phyloP scores from a whole-genome alignment of 2,113 vertebrate species.

The Psittacara wagleri region DNA sequence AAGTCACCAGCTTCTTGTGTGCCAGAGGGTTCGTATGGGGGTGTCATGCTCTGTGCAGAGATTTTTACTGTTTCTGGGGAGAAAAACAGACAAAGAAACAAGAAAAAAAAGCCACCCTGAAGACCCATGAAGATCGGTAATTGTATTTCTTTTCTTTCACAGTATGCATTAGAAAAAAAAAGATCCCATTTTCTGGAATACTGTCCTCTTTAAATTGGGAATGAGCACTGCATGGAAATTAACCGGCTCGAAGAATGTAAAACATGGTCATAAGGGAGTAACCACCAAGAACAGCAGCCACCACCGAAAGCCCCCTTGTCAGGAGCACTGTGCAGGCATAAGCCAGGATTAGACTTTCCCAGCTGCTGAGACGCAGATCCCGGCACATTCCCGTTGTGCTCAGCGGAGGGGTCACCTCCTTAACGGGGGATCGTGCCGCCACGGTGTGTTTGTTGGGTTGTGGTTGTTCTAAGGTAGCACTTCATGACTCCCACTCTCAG shows the following conservation, averaged over 20 bases:
- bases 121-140: conserved; percentile 78
- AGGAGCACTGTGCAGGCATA: conserved; percentile 65
- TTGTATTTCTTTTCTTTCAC: conserved; percentile 85
- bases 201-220: conserved; percentile 82
- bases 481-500: conserved; percentile 25
- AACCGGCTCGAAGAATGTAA: conserved; percentile 80
- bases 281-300: conserved; percentile 75
- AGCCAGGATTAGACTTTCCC: conserved; percentile 63
- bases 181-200: conserved; percentile 82
- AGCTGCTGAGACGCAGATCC: not conserved
- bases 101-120: conserved; percentile 22
- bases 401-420: conserved; percentile 62
- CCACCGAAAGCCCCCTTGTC: conserved; percentile 66
- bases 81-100: conserved; percentile 37
- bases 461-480: conserved; percentile 13
- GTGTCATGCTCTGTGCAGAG: conserved; percentile 1
- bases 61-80: conserved; percentile 17
- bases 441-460: not conserved
- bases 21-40: not conserved
- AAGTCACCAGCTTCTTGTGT: not conserved
- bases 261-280: conserved; percentile 76
- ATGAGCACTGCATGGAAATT: conserved; percentile 82
- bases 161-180: conserved; percentile 88
- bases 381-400: conserved; percentile 43
- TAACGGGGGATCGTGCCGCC: conserved; percentile 46